Evolutionary conservation across 2,888 invertebrate species (phyloP), one percentile per base, ranked within the genome.

Genomic region (Sphecodes monilicornis): DNA sequence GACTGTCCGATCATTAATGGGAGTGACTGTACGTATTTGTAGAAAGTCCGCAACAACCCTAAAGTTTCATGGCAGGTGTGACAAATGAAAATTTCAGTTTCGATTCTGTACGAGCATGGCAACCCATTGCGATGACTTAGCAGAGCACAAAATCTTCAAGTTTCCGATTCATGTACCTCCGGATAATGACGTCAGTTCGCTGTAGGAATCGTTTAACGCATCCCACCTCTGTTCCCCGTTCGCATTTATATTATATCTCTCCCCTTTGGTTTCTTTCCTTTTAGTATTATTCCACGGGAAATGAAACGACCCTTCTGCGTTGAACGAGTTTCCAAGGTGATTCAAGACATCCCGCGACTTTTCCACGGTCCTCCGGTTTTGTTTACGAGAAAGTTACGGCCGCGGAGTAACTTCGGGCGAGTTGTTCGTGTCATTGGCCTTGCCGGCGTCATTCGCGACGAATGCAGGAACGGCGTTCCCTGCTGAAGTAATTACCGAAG

Each of bases 401-500:
- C 66, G 70, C 26, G 36, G 70, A 46, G 73, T 22, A 80, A 85
- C 72, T 84, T 80, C 18, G 26, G 36, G 71, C 16, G 10, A 18
- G 50, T 80, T 75, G 54, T 41, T 50, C 69, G 75, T 76, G 78
- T 81, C 85, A 82, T 85, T 86, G 76, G 78, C 64, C 78, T 57
- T 60, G 54, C 50, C 22, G 72, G 64, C 78, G 68, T 79, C 79
- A 73, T 79, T 75, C 64, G 32, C 74, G 70, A 74, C 54, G 76
- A 79, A 77, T 46, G 69, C 32, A 43, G 39, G 73, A 43, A 36
- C 68, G 54, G 76, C 75, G 76, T 78, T 72, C 71, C 26, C 72
- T 50, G 78, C 80, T 54, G 82, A 77, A 89, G 90, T 85, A 86
- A 89, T 89, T 89, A 88, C 84, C 74, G 84, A 78, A 75, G 60